A percentile compares a stretch with the other conserved stretches of the same genome.
Evolutionary conservation across 2,797 vertebrate species (phyloP).

Genomic region (Discoglossus pictus): DNA sequence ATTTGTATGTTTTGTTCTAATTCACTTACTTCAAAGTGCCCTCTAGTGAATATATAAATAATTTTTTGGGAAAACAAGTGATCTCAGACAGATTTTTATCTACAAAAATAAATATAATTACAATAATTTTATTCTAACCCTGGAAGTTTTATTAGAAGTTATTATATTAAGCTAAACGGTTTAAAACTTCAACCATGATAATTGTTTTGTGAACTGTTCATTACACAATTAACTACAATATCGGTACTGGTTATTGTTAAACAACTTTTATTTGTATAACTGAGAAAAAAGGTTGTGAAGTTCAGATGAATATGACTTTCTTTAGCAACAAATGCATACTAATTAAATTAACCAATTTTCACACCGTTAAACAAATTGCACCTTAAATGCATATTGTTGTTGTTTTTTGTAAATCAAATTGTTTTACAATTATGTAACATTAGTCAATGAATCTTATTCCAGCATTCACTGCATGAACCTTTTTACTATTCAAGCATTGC

Average conservation of each 20-base stretch:
- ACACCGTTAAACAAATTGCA: conserved; percentile 43
- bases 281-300: conserved; percentile 16
- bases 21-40: conserved; percentile 94
- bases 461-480: conserved; percentile 1
- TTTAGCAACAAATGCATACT: conserved; percentile 9
- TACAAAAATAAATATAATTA: background rate
- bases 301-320: conserved; percentile 21
- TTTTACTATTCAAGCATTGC: conserved; percentile 7
- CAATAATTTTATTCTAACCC: background rate
- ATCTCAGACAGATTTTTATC: background rate
- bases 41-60: conserved; percentile 86
- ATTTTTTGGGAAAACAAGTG: conserved; percentile 57
- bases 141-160: too few species aligned
- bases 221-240: too few species aligned
- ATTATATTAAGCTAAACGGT: too few species aligned
- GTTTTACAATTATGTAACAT: conserved; percentile 38
- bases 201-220: too few species aligned
- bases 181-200: too few species aligned
- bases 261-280: too few species aligned
- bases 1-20: conserved; percentile 36
- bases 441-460: conserved; percentile 22
- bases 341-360: conserved; percentile 43
- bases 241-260: too few species aligned
- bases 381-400: conserved; percentile 20
- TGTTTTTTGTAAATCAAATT: conserved; percentile 19